Evolutionary conservation across 1,140 invertebrate genomes (phyloP).

Genomic region (Lethrus apterus): DNA sequence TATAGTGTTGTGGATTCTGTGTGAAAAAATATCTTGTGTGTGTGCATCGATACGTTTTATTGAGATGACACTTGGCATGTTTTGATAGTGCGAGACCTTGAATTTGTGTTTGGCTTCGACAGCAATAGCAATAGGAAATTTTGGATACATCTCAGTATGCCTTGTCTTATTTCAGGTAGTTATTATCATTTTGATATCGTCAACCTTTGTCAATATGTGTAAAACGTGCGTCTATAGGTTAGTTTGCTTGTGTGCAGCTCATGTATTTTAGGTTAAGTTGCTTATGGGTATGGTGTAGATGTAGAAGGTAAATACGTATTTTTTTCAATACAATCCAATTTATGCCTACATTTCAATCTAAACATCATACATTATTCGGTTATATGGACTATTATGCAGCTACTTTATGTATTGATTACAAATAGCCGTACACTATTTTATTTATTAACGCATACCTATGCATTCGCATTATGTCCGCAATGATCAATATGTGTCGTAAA

Average conservation of each 20-base stretch:
- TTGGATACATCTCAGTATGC: conserved; percentile 37
- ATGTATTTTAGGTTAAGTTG: conserved; percentile 7
- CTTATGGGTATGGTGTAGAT: neutral
- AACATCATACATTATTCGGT: too few relatives aligned
- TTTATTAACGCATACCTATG: too few relatives aligned
- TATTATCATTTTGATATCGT: neutral
- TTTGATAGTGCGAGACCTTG: conserved; percentile 38
- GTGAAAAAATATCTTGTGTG: conserved; percentile 7
- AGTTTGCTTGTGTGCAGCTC: neutral
- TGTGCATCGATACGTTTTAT: conserved; percentile 12
- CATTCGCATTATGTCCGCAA: too few relatives aligned
- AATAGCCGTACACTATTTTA: too few relatives aligned
- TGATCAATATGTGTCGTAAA: too few relatives aligned
- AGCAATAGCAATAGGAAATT: conserved; percentile 27
- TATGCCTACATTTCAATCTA: too few relatives aligned
- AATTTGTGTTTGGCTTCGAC: conserved; percentile 35
- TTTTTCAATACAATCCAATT: too few relatives aligned
- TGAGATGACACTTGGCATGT: conserved; percentile 27
- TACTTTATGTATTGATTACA: too few relatives aligned
- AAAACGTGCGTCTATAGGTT: too few relatives aligned
- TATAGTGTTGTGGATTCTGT: conserved; percentile 15
- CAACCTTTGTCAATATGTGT: neutral
- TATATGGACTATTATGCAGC: too few relatives aligned
- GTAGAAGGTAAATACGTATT: neutral
- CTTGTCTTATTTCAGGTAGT: conserved; percentile 34